Base-by-base conservation (phyloP, 2,797 vertebrate genomes). In the Taenioides sp. region DNA sequence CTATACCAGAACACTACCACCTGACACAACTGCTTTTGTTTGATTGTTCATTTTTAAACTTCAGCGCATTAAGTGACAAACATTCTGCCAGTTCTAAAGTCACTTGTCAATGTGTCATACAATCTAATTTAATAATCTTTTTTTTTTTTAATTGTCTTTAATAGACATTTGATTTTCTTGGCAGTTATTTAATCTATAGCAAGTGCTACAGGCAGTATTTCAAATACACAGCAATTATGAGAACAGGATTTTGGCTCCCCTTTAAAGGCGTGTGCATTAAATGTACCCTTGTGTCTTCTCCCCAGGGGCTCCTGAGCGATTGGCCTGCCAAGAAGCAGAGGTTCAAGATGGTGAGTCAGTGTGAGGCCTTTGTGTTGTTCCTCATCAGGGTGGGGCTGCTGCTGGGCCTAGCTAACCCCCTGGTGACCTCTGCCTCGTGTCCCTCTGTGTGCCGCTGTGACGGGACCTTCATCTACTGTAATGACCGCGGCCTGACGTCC, bases 381-480 rank as follows among this genome's bases (percentile, higher is more conserved):
- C 94, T 98, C 93, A 94, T 95, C 94, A 95, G 95, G 93, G 93
- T 97, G 49, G 95, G 96, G 81, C 93, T 99, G 84, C 94, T 98
- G 89, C 93, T 99, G 86, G 95, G 96, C 81, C 93, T 98, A 80
- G 95, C 94, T 88, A 95, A 96, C 91, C 93, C 89, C 40, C 91
- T 94, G 83, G 93, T 94, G 87, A 95, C 93, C 91, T 97, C 96
- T 66, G 96, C 96, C 84, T 92, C 97, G 7, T 99, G 98, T 87
- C 98, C 98, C 83, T 96, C 95, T 50, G 91, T 91, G 66, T 99
- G 98, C 92, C 97, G 98, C 84, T 99, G 98, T 71, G 98, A 99
- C 75, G 89, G 95, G 75, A 98, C 97, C 83, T 99, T 99, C 93
- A 97, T 99, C 92, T 99, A 99, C 91, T 99, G 98, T 91, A 99